Base-by-base conservation (phyloP, 1,140 invertebrate genomes). In the Ceratoteleas bidentatus region DNA sequence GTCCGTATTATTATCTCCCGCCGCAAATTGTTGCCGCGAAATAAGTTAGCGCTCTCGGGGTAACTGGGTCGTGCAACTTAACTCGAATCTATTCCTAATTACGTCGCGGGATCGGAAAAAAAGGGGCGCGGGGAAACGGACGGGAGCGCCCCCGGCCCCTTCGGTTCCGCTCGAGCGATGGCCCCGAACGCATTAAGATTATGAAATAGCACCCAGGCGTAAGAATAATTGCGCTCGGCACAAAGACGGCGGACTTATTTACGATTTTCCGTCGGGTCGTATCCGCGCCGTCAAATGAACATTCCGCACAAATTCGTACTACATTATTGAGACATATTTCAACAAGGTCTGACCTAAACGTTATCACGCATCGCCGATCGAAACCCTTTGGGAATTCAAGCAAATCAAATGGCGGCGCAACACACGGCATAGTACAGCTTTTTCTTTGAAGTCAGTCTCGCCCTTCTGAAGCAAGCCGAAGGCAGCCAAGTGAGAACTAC, bases 361-460 rank as follows among this genome's bases (percentile, higher is more conserved):
- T 81, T 82, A 77, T 82, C 73, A 83, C 65, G 70, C 75, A 75
- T 83, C 81, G 81, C 52, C 69, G 75, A 72, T 79, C 70, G 74
- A 83, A 79, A 74, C 81, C 81, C 81, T 75, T 78, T 83, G 75
- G 60, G 81, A 83, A 78, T 83, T 78, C 58, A 70, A 83, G 72
- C 81, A 83, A 83, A 83, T 83, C 75, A 83, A 83, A 83, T 83
- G 70, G 70, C 65, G 81, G 70, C 75, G 69, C 61, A 70, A 72
- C 72, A 83, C 75, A 79, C 75, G 65, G 81, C 76, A 79, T 79
- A 78, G 81, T 75, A 75, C 49, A 78, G 81, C 75, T 78, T 83
- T 83, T 83, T 83, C 81, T 83, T 83, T 79, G 81, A 83, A 83
- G 81, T 79, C 75, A 75, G 75, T 79, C 72, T 79, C 70, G 70